Conservation (phyloP, 2,888 invertebrate species). For the Napeogenes inachia region DNA sequence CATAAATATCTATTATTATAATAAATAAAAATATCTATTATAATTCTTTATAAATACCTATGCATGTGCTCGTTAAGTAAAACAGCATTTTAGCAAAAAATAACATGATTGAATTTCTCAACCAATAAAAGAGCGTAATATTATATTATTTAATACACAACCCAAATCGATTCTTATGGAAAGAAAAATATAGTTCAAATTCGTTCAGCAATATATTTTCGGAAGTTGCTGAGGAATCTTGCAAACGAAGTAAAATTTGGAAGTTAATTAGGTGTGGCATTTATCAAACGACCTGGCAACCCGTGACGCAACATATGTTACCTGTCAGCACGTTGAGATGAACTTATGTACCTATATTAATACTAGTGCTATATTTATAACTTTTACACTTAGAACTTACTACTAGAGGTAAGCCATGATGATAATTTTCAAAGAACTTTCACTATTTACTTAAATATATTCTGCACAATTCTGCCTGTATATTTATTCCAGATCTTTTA, state of each 20-base stretch:
- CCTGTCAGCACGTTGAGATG: conserved; percentile 41
- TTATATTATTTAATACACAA: neutral
- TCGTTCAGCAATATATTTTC: neutral
- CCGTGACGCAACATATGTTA: conserved; percentile 45
- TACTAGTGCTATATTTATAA: too few species aligned
- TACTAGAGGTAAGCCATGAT: too few species aligned
- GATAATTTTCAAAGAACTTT: too few species aligned
- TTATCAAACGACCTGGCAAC: conserved; percentile 38
- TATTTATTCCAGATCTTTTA: too few species aligned
- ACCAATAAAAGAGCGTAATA: neutral
- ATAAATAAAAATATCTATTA: too few species aligned
- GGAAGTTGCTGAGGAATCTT: conserved; percentile 13
- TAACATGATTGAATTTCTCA: too few species aligned
- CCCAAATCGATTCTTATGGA: neutral
- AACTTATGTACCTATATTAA: neutral
- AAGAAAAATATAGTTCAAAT: neutral
- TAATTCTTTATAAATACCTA: too few species aligned
- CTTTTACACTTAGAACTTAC: too few species aligned
- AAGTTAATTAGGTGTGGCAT: conserved; percentile 57
- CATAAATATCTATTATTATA: neutral
- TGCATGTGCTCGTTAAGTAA: too few species aligned
- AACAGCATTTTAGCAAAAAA: too few species aligned
- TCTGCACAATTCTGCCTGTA: too few species aligned
- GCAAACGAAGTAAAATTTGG: conserved; percentile 40
- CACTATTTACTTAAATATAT: too few species aligned